Conservation (phyloP, 2,888 invertebrate genomes). For the Vandiemenella viatica region DNA sequence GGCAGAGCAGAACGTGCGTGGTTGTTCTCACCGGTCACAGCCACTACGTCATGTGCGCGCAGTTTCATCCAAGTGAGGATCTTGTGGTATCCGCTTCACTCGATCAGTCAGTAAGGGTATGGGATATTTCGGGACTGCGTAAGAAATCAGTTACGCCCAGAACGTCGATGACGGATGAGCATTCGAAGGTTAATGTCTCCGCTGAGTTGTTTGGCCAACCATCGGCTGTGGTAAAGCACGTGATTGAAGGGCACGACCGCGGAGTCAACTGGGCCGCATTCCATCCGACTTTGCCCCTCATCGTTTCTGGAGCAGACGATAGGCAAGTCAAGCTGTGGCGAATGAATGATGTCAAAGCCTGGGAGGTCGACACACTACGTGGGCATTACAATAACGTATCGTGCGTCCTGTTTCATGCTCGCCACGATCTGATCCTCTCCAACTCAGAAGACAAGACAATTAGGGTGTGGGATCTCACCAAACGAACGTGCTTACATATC, state of each 20-base stretch:
- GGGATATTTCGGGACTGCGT: constrained; percentile 91
- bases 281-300: constrained; percentile 84
- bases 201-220: constrained; percentile 93
- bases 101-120: constrained; percentile 94
- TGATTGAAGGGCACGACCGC: constrained; percentile 83
- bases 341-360: constrained; percentile 96
- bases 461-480: constrained; percentile 96
- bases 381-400: constrained; percentile 99
- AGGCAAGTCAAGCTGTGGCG: constrained; percentile 94
- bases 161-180: constrained; percentile 64
- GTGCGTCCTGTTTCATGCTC: constrained; percentile 90
- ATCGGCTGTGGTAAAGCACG: constrained; percentile 82
- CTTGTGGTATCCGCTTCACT: constrained; percentile 91
- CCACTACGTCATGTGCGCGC: constrained; percentile 99
- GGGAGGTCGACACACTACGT: constrained; percentile 98
- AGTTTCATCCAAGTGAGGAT: constrained; percentile 92
- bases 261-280: constrained; percentile 99
- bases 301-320: constrained; percentile 97
- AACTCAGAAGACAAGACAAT: constrained; percentile 97
- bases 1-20: constrained; percentile 95
- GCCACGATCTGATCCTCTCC: constrained; percentile 87
- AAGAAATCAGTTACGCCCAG: constrained; percentile 97
- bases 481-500: constrained; percentile 78
- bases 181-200: constrained; percentile 37
- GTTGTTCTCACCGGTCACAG: constrained; percentile 92